Evolutionary conservation across 35 echinoderm and acorn worm genomes (phyloP).

Genomic region (Amphiura filiformis): DNA sequence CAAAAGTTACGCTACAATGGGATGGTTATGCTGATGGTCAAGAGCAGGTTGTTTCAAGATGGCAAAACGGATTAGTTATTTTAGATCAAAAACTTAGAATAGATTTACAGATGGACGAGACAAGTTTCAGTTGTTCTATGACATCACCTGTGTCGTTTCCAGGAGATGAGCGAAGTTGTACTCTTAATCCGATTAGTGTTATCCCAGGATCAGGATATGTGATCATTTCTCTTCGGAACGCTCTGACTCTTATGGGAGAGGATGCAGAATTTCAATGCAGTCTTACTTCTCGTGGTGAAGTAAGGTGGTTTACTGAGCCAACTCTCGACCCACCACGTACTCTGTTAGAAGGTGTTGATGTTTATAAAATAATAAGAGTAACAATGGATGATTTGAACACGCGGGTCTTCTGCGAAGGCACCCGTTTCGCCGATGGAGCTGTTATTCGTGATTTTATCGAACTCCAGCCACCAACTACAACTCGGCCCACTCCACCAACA

Average conservation of each 20-base stretch:
- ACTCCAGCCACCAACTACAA: not conserved
- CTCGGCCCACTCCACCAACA: not conserved
- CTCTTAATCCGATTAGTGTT: not conserved
- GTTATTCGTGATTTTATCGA: not conserved
- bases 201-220: not conserved
- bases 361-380: not conserved
- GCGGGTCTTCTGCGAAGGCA: not conserved
- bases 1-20: not conserved
- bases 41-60: not conserved
- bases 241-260: not conserved
- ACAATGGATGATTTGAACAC: not conserved
- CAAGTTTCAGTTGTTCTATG: not conserved
- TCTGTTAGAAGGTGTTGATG: not conserved
- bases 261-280: not conserved
- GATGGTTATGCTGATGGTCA: not conserved
- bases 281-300: not conserved
- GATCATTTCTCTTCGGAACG: not conserved
- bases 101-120: not conserved
- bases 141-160: not conserved
- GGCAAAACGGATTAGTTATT: not conserved
- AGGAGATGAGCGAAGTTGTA: not conserved
- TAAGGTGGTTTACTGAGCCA: not conserved
- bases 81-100: not conserved
- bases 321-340: not conserved
- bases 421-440: not conserved